These are phyloP conservation scores for Gallinago nigripennis DNA, from an alignment of 2,797 vertebrate genomes.

Conservation along the genomic window DNA sequence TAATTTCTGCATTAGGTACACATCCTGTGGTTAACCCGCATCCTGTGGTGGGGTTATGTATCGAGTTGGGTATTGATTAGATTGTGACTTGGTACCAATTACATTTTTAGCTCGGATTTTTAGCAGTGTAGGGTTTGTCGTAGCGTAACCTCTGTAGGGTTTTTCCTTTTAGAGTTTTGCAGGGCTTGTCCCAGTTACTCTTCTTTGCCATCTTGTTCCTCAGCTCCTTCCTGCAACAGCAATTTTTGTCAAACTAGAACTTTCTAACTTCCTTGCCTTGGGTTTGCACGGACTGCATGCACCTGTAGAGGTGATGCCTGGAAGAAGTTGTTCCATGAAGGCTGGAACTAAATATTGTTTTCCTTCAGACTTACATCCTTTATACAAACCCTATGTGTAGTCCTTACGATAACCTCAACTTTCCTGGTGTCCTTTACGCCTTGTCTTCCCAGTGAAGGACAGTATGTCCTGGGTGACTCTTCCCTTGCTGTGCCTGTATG, in stretches of 20 bases:
- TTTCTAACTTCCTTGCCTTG: neutral
- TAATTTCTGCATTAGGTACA: conserved; percentile 23
- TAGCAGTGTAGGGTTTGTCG: neutral
- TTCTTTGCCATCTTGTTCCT: neutral
- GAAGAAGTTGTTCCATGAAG: neutral
- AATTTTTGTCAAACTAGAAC: neutral
- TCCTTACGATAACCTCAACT: neutral
- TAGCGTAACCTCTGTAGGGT: neutral
- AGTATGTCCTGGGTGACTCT: neutral
- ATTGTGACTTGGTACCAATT: neutral
- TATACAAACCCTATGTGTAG: neutral
- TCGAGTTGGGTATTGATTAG: conserved; percentile 1
- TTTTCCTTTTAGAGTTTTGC: neutral
- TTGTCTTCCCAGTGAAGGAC: neutral
- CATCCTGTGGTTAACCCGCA: neutral
- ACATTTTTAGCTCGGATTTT: neutral
- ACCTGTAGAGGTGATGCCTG: neutral
- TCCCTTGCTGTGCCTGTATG: neutral
- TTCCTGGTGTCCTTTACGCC: neutral
- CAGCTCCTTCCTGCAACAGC: neutral
- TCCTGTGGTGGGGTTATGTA: neutral
- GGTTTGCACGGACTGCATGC: neutral
- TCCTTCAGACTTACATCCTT: neutral
- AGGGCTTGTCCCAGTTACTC: neutral
- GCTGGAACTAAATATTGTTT: neutral